phyloP scores from a whole-genome alignment of 2,797 vertebrate species.

The Cirrhinus mrigala region DNA sequence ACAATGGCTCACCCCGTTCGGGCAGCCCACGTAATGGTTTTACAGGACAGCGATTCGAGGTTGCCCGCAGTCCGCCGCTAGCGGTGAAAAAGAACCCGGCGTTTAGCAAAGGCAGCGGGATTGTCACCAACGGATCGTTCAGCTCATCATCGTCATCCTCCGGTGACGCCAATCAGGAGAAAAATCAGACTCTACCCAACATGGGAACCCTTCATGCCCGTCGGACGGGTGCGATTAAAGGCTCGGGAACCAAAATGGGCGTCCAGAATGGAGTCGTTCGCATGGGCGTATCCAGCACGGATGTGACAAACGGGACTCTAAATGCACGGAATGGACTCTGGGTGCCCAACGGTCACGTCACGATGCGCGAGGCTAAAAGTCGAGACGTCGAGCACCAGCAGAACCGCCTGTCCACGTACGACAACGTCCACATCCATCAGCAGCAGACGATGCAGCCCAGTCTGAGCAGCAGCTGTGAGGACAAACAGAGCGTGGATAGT shows the following conservation, averaged over 20 bases:
- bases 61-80: conserved; percentile 89
- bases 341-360: conserved; percentile 88
- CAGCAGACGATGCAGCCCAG: conserved; percentile 73
- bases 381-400: conserved; percentile 83
- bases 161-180: conserved; percentile 79
- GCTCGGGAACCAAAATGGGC: conserved; percentile 93
- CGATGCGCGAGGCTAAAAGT: conserved; percentile 85
- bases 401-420: conserved; percentile 95
- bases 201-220: conserved; percentile 79
- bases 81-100: conserved; percentile 95
- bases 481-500: conserved; percentile 97
- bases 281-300: conserved; percentile 86
- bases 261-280: conserved; percentile 83
- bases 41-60: conserved; percentile 79
- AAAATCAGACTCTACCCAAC: conserved; percentile 79
- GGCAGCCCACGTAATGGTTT: conserved; percentile 86
- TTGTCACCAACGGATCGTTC: conserved; percentile 97
- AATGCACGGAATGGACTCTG: conserved; percentile 81
- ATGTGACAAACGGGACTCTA: conserved; percentile 75
- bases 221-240: conserved; percentile 85
- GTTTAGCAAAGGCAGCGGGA: conserved; percentile 94
- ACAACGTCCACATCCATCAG: conserved; percentile 94
- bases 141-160: conserved; percentile 86
- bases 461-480: conserved; percentile 84
- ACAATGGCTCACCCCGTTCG: conserved; percentile 86